Conservation (phyloP, 2,888 invertebrate species). For the Stenurella melanura region DNA sequence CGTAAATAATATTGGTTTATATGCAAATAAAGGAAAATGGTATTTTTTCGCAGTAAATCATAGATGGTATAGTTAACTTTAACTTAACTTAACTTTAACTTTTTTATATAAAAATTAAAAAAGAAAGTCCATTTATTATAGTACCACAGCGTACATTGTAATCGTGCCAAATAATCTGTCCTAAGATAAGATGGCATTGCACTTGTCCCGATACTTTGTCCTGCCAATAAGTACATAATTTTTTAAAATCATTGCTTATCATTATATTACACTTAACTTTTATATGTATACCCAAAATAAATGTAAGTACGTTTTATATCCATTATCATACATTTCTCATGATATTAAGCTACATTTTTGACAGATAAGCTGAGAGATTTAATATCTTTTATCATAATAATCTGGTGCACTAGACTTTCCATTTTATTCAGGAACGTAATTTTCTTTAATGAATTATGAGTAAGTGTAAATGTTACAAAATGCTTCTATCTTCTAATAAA, state of each 20-base stretch:
- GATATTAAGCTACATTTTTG: neutral
- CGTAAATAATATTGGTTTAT: too few relatives aligned
- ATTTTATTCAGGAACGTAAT: neutral
- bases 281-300: neutral
- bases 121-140: too few relatives aligned
- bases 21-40: too few relatives aligned
- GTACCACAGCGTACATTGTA: too few relatives aligned
- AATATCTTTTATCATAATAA: neutral
- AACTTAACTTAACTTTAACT: too few relatives aligned
- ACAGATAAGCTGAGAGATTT: neutral
- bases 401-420: neutral
- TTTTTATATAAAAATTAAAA: too few relatives aligned
- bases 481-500: neutral
- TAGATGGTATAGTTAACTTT: too few relatives aligned
- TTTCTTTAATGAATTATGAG: slow-evolving; percentile 2
- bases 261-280: neutral
- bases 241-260: neutral
- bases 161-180: too few relatives aligned
- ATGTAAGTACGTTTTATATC: neutral
- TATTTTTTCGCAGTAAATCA: too few relatives aligned
- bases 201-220: neutral
- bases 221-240: neutral
- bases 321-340: neutral
- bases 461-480: neutral
- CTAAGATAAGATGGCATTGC: too few relatives aligned